Percentiles rank a stretch among this genome's conserved stretches.
Conservation (phyloP, 2,113 vertebrate genomes). For the Gopherus flavomarginatus region DNA sequence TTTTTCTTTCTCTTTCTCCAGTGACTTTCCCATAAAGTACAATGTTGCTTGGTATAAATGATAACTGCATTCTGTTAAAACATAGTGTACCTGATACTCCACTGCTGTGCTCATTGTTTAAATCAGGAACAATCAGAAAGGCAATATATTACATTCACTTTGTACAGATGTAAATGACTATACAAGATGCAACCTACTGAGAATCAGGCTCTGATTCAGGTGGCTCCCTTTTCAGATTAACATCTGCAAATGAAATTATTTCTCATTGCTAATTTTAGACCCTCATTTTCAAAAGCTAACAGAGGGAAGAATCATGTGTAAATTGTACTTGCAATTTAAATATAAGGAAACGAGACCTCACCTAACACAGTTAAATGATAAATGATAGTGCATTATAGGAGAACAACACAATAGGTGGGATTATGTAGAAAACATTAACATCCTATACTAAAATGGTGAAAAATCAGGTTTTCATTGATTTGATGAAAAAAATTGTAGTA, state of each 20-base stretch:
- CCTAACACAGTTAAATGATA: background rate
- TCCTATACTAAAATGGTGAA: background rate
- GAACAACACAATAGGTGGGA: background rate
- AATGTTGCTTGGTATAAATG: conserved; percentile 14
- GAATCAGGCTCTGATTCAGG: background rate
- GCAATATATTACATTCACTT: background rate
- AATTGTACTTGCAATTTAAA: background rate
- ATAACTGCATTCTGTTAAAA: background rate
- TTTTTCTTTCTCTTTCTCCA: conserved; percentile 16
- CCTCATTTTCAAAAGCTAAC: background rate
- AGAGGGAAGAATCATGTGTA: background rate
- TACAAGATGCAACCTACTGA: background rate
- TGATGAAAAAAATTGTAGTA: background rate
- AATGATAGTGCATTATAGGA: background rate
- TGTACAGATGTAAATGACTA: rapidly evolving
- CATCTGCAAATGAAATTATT: background rate
- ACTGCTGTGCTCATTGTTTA: background rate
- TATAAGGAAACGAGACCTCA: background rate
- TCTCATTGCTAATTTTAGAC: background rate
- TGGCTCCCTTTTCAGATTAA: rapidly evolving
- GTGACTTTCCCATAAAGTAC: background rate
- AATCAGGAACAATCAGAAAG: background rate
- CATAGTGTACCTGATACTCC: background rate
- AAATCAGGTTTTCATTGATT: background rate
- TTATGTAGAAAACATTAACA: background rate